phyloP scores from a whole-genome alignment of 2,113 vertebrate genomes.

The Zosterops lateralis region DNA sequence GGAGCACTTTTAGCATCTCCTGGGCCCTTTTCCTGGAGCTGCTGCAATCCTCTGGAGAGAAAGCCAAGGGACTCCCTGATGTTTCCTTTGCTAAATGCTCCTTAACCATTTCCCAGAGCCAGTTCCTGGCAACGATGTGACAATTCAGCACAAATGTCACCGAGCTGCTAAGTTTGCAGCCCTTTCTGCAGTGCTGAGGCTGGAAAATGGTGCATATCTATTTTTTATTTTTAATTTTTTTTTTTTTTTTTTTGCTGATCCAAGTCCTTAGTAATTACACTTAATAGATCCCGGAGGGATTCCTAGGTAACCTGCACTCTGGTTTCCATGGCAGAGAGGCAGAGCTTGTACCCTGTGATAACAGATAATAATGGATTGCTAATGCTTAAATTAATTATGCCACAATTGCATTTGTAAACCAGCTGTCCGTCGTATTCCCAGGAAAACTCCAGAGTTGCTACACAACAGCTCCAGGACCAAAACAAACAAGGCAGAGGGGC shows the following conservation, averaged over 20 bases:
- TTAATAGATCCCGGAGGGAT: conserved; percentile 63
- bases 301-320: conserved; percentile 48
- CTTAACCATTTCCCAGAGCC: background rate
- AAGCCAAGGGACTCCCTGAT: background rate
- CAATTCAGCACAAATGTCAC: conserved; percentile 33
- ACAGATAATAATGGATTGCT: conserved; percentile 43
- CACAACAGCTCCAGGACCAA: background rate
- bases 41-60: background rate
- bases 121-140: background rate
- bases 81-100: conserved; percentile 31
- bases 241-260: conserved; percentile 34
- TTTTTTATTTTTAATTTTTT: background rate
- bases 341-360: conserved; percentile 1
- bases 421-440: conserved; percentile 37
- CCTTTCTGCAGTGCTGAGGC: conserved; percentile 41
- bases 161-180: conserved; percentile 1
- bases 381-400: conserved; percentile 51
- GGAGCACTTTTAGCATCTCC: background rate
- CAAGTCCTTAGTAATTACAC: conserved; percentile 51
- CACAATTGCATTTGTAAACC: conserved; percentile 28
- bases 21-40: background rate
- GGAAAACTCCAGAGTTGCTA: conserved; percentile 3
- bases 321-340: conserved; percentile 63
- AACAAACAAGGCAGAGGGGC: background rate
- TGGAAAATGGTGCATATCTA: conserved; percentile 15